Percentiles rank a stretch among this genome's conserved stretches.
These are phyloP conservation scores for Psilopsiagon aurifrons DNA, from an alignment of 2,113 vertebrate species.

Conservation along the genomic window DNA sequence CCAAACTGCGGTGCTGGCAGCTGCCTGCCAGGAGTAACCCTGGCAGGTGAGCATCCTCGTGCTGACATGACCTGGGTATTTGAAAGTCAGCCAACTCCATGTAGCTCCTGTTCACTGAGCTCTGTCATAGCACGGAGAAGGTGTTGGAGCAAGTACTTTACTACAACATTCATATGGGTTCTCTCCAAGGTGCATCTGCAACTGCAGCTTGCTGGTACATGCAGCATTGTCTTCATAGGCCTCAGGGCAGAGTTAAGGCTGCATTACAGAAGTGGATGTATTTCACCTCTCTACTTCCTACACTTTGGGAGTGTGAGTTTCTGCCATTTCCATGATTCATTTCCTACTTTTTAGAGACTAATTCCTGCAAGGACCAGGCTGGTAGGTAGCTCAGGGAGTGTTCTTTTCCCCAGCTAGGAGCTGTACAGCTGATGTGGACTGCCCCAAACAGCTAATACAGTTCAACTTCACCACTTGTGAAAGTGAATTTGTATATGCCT, in stretches of 20 bases:
- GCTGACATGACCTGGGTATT: accelerated
- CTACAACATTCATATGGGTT: not conserved
- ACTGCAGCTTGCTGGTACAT: not conserved
- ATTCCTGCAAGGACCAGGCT: not conserved
- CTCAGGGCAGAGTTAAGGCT: not conserved
- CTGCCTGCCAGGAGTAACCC: not conserved
- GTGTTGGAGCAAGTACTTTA: not conserved
- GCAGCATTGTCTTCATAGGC: not conserved
- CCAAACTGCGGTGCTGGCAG: not conserved
- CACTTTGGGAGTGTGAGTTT: not conserved
- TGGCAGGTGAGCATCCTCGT: accelerated
- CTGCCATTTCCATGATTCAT: not conserved
- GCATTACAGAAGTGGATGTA: not conserved
- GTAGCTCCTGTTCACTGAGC: not conserved
- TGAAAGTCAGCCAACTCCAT: not conserved
- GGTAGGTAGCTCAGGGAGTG: not conserved
- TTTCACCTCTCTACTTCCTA: not conserved
- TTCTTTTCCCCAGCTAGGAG: not conserved
- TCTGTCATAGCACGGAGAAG: not conserved
- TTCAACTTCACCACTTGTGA: not conserved
- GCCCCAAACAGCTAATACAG: not conserved
- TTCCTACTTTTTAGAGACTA: not conserved
- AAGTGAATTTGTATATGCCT: not conserved
- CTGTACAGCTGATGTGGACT: not conserved
- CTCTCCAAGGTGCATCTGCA: not conserved